A percentile compares a stretch with the other conserved stretches of the same genome.
phyloP scores from a whole-genome alignment of 2,113 vertebrate genomes.

The Melanostigma gelatinosum region DNA sequence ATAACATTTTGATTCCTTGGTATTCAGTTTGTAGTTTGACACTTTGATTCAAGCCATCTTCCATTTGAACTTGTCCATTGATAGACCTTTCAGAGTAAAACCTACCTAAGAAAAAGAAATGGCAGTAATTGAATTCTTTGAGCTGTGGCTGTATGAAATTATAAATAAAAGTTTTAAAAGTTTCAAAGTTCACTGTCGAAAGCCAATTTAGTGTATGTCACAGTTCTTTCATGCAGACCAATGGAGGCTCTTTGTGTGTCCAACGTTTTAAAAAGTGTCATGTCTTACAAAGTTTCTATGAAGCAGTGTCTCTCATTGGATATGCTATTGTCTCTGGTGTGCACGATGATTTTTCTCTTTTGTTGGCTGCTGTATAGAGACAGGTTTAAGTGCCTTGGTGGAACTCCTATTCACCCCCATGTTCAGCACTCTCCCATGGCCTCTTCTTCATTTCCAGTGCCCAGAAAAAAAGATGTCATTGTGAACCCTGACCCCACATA shows the following conservation, averaged over 20 bases:
- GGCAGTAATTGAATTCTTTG: slow-evolving; percentile 52
- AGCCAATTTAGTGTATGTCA: slow-evolving; percentile 60
- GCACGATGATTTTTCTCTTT: slow-evolving; percentile 72
- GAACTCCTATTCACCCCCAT: slow-evolving; percentile 76
- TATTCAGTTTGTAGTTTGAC: slow-evolving; percentile 19
- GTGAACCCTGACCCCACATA: slow-evolving; percentile 78
- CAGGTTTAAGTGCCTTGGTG: slow-evolving; percentile 79
- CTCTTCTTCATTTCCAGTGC: slow-evolving; percentile 70
- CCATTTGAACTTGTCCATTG: slow-evolving; percentile 47
- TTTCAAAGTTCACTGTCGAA: slow-evolving; percentile 59
- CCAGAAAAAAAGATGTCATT: slow-evolving; percentile 74
- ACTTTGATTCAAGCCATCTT: slow-evolving; percentile 11
- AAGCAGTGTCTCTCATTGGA: slow-evolving; percentile 53
- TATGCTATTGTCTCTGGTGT: slow-evolving; percentile 57
- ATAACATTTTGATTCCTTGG: not conserved
- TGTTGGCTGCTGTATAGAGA: slow-evolving; percentile 70
- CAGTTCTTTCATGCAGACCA: slow-evolving; percentile 64
- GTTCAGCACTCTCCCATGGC: slow-evolving; percentile 76
- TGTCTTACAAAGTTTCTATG: slow-evolving; percentile 52
- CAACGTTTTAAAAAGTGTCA: slow-evolving; percentile 49
- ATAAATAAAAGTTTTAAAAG: slow-evolving; percentile 58
- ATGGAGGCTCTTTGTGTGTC: slow-evolving; percentile 60
- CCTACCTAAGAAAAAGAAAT: slow-evolving; percentile 38
- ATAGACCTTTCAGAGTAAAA: slow-evolving; percentile 51
- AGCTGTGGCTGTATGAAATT: slow-evolving; percentile 31